phyloP scores from a whole-genome alignment of 2,797 vertebrate genomes.

The Austrolebias charrua region DNA sequence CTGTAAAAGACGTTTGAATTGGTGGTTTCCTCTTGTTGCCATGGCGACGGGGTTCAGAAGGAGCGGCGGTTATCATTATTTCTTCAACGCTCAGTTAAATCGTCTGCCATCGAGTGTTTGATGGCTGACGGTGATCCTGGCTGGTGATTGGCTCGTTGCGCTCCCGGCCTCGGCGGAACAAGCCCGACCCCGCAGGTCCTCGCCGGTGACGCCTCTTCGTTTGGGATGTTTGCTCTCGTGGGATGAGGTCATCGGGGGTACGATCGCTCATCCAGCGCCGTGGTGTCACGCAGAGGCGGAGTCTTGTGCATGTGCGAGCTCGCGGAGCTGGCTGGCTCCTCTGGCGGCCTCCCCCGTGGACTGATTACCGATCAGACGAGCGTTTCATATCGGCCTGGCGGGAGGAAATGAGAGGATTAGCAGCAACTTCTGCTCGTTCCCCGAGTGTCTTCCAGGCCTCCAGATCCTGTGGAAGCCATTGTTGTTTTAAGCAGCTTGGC shows the following conservation, averaged over 20 bases:
- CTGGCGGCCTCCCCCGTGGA: slow-evolving; percentile 64
- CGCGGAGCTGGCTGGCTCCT: slow-evolving; percentile 64
- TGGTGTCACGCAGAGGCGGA: slow-evolving; percentile 46
- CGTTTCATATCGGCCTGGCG: slow-evolving; percentile 73
- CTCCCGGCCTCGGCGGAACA: slow-evolving; percentile 11
- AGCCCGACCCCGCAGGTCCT: slow-evolving; percentile 25
- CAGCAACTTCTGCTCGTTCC: slow-evolving; percentile 73
- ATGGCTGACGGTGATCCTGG: slow-evolving; percentile 58
- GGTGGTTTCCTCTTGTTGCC: slow-evolving; percentile 41
- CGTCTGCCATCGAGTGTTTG: slow-evolving; percentile 54
- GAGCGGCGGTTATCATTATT: slow-evolving; percentile 30
- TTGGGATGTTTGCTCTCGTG: slow-evolving; percentile 42
- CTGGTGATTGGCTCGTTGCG: slow-evolving; percentile 38
- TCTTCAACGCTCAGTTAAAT: slow-evolving; percentile 31
- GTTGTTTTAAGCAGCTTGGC: slow-evolving; percentile 76
- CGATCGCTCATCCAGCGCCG: slow-evolving; percentile 49
- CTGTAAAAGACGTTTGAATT: background rate
- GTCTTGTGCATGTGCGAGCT: slow-evolving; percentile 40
- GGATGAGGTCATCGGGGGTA: slow-evolving; percentile 40
- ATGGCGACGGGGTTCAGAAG: slow-evolving; percentile 32
- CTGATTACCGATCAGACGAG: slow-evolving; percentile 72
- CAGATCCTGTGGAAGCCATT: slow-evolving; percentile 76
- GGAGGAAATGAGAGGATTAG: slow-evolving; percentile 80
- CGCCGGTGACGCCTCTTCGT: slow-evolving; percentile 23
- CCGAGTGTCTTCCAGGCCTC: slow-evolving; percentile 64